Conservation (phyloP, 2,797 vertebrate species). For the Brachyrhaphis roseni region DNA sequence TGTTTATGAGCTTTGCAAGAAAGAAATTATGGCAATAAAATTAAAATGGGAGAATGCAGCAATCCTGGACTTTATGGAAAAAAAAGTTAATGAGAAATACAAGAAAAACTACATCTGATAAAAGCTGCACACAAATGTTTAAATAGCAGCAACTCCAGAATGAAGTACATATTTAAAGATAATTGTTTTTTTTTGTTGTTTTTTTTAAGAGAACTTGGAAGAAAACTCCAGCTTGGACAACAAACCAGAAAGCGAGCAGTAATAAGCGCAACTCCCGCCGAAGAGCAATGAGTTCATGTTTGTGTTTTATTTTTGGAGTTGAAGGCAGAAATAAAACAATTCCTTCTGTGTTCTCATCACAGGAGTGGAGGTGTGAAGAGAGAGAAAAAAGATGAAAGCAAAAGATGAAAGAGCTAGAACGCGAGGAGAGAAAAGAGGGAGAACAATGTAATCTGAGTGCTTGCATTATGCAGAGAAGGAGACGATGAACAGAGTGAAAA, state of each 20-base stretch:
- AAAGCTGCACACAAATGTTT: background rate
- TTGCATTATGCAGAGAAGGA: background rate
- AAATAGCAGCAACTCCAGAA: background rate
- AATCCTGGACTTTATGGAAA: background rate
- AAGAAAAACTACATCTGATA: background rate
- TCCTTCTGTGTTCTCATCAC: background rate
- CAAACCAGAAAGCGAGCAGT: background rate
- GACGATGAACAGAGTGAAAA: background rate
- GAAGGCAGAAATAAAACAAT: background rate
- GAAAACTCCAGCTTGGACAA: background rate
- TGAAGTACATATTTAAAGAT: background rate
- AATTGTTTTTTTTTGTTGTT: background rate
- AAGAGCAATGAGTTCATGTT: constrained; percentile 3
- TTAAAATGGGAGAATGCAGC: background rate
- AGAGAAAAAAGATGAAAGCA: background rate
- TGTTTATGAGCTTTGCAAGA: background rate
- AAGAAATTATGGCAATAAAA: background rate
- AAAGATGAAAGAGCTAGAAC: background rate
- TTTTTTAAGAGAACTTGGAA: background rate
- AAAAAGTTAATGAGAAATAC: background rate
- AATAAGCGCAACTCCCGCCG: background rate
- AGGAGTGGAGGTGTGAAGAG: background rate
- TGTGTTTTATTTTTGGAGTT: background rate
- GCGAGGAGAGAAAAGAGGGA: background rate
- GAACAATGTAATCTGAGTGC: background rate